Conservation (phyloP, 2,888 invertebrate species). For the Monochamus alternatus region DNA sequence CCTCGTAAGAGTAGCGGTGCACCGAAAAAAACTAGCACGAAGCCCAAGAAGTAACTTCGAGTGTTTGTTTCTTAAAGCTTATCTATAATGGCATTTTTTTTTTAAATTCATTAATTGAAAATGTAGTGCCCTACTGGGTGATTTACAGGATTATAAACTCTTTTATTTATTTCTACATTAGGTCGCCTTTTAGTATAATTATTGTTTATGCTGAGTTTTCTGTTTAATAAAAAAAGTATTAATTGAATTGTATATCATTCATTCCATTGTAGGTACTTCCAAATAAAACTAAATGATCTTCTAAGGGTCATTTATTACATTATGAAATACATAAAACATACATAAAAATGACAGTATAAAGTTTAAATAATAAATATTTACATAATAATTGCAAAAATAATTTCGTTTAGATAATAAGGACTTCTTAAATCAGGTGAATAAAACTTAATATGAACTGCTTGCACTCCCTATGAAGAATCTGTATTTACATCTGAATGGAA, state of each 20-base stretch:
- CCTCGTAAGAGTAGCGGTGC: conserved; percentile 67
- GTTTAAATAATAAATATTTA: conserved; percentile 24
- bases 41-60: conserved; percentile 57
- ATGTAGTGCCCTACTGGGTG: conserved; percentile 46
- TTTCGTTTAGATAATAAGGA: not conserved
- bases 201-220: conserved; percentile 43
- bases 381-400: conserved; percentile 20
- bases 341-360: conserved; percentile 11
- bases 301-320: conserved; percentile 26
- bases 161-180: conserved; percentile 46
- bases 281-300: not conserved
- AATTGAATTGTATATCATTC: conserved; percentile 11
- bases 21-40: conserved; percentile 58
- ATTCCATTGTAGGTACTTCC: not conserved
- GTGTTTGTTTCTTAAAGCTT: conserved; percentile 31
- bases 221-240: conserved; percentile 44
- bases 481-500: conserved; percentile 25
- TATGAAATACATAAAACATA: conserved; percentile 19
- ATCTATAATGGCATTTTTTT: conserved; percentile 32
- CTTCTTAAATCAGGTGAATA: conserved; percentile 9
- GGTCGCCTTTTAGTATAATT: conserved; percentile 42
- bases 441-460: conserved; percentile 15
- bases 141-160: conserved; percentile 39
- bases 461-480: conserved; percentile 20
- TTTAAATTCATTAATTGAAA: conserved; percentile 38